Conservation (phyloP, 1,140 invertebrate species). For the Drosophila lini region DNA sequence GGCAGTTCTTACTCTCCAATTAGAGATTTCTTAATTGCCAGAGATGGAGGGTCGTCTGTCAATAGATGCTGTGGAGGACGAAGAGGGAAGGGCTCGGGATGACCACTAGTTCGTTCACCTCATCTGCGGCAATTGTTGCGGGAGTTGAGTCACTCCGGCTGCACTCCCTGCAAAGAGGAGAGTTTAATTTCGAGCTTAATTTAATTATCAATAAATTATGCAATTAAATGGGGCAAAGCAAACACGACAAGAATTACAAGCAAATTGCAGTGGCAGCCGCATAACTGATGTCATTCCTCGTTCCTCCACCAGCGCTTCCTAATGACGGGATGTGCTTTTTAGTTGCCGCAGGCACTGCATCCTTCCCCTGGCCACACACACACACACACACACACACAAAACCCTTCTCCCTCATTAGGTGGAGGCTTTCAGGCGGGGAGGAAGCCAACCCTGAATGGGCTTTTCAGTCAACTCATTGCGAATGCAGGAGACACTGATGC, state of each 20-base stretch:
- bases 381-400: not conserved
- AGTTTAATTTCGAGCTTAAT: conserved; percentile 51
- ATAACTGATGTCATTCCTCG: conserved; percentile 17
- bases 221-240: conserved; percentile 59
- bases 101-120: conserved; percentile 74
- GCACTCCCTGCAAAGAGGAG: conserved; percentile 32
- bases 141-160: conserved; percentile 36
- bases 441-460: conserved; percentile 46
- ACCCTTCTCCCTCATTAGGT: conserved; percentile 17
- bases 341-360: conserved; percentile 44
- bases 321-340: conserved; percentile 65
- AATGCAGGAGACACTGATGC: conserved; percentile 32
- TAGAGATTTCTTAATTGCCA: conserved; percentile 57
- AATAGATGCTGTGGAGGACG: conserved; percentile 11
- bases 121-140: conserved; percentile 61
- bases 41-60: conserved; percentile 22
- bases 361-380: conserved; percentile 15
- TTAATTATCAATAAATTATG: conserved; percentile 82
- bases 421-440: conserved; percentile 9
- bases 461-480: conserved; percentile 40
- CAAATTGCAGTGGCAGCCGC: conserved; percentile 40
- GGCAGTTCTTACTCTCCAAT: conserved; percentile 35
- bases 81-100: conserved; percentile 9
- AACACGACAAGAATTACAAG: conserved; percentile 17
- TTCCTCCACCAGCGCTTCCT: conserved; percentile 14